Evolutionary conservation across 1,140 invertebrate genomes (phyloP), one percentile per base, ranked within the genome.

Genomic region (Uloborus diversus): DNA sequence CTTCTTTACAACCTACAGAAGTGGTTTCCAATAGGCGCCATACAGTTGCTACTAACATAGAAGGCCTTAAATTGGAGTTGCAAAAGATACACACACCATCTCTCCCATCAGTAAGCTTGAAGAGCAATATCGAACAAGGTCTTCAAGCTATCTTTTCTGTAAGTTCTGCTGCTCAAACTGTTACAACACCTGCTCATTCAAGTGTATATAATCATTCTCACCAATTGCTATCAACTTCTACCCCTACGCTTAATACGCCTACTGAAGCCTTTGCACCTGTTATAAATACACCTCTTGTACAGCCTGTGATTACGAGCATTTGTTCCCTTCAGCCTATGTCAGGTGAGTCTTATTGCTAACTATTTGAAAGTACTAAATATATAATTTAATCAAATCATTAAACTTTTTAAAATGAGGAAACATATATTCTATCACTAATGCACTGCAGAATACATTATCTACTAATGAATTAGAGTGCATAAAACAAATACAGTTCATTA

Each of bases 41-140:
- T 20, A 69, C 76, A 27, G 71, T 85, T n/a, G 85, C 85, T 32
- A 86, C 85, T 42, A 85, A 88, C 82, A 83, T 88, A n/a, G 86
- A 86, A 71, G 84, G 87, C 82, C 73, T 88, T 17, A 86, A 88
- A 80, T 84, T 87, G 81, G 82, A 83, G 56, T 35, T 82, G 4
- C 70, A 81, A 47, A 83, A 83, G 80, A 64, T 84, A 2, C 81
- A 84, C 61, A 80, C 69, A n/a, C 79, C 61, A 14, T 81, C 51
- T 33, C 27, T 75, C 5, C 32, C 68, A 35, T 61, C 69, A 33
- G 27, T 73, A 11, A 61, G 47, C 17, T 42, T 61, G 23, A 66
- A 70, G 65, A 32, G 69, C 47, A 80, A 80, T 61, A 82, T 81
- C 61, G 82, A 82, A 49, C 79, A 82, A 62, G 79, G 79, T n/a